Percentiles rank a stretch among this genome's conserved stretches.
phyloP scores from a whole-genome alignment of 2,797 vertebrate species.

The Syngnathus rostellatus region DNA sequence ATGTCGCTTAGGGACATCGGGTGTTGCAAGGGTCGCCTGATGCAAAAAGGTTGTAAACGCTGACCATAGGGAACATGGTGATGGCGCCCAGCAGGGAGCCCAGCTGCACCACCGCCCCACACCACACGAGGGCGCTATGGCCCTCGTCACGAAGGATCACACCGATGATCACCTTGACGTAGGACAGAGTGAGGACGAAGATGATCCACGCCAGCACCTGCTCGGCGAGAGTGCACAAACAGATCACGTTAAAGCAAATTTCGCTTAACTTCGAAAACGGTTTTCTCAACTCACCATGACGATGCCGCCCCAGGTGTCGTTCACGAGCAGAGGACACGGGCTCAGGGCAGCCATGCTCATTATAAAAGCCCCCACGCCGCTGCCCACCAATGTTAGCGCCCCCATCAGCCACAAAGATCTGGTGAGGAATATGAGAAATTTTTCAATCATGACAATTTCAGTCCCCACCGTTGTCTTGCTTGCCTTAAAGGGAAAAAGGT shows the following conservation, averaged over 20 bases:
- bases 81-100: conserved; percentile 77
- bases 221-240: conserved; percentile 16
- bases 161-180: conserved; percentile 79
- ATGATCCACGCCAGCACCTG: conserved; percentile 75
- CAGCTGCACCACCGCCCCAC: conserved; percentile 77
- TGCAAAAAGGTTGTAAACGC: conserved; percentile 63
- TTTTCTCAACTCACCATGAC: conserved; percentile 63
- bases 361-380: conserved; percentile 65
- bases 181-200: conserved; percentile 72
- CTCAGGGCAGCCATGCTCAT: conserved; percentile 70
- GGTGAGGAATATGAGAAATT: background rate
- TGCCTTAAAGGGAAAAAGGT: conserved; percentile 71
- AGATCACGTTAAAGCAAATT: background rate
- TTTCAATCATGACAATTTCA: background rate
- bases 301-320: conserved; percentile 48
- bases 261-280: too few relatives aligned
- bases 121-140: conserved; percentile 79
- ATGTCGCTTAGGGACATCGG: conserved; percentile 51
- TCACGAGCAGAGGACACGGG: conserved; percentile 72
- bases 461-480: background rate
- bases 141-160: conserved; percentile 76
- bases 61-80: conserved; percentile 76
- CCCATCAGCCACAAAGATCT: conserved; percentile 72
- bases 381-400: conserved; percentile 58
- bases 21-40: conserved; percentile 75